Percentiles rank a stretch among this genome's conserved stretches.
Evolutionary conservation across 2,888 invertebrate genomes (phyloP).

Genomic region (Amorpha juglandis): DNA sequence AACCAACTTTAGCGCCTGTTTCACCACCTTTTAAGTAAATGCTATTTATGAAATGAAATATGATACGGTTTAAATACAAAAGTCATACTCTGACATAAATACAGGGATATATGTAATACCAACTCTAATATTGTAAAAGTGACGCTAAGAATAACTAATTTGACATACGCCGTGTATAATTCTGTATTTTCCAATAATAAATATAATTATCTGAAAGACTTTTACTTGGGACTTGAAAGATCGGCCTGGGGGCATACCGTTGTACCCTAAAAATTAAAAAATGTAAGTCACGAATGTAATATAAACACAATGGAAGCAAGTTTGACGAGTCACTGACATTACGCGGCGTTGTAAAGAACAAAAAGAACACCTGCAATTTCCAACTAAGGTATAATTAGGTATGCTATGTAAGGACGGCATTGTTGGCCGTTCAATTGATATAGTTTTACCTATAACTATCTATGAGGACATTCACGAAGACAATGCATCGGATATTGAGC

Average conservation of each 20-base stretch:
- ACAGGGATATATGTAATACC: too few relatives aligned
- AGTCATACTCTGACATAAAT: too few relatives aligned
- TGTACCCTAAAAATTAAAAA: background rate
- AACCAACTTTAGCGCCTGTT: too few relatives aligned
- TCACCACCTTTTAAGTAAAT: too few relatives aligned
- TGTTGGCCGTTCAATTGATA: slow-evolving; percentile 52
- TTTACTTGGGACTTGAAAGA: too few relatives aligned
- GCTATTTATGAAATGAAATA: too few relatives aligned
- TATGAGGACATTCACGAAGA: slow-evolving; percentile 37
- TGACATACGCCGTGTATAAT: too few relatives aligned
- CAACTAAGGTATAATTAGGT: slow-evolving; percentile 43
- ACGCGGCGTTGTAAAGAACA: slow-evolving; percentile 25
- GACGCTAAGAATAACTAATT: too few relatives aligned
- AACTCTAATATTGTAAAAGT: too few relatives aligned
- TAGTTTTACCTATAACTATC: slow-evolving; percentile 46
- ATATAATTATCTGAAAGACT: too few relatives aligned
- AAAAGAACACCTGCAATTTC: slow-evolving; percentile 42
- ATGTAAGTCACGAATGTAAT: background rate
- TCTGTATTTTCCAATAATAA: too few relatives aligned
- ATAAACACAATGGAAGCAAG: slow-evolving; percentile 24
- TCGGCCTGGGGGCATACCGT: background rate
- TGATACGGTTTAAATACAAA: too few relatives aligned
- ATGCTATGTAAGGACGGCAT: slow-evolving; percentile 44
- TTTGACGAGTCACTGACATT: slow-evolving; percentile 30
- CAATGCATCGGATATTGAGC: slow-evolving; percentile 13